A percentile compares a stretch with the other conserved stretches of the same genome.
Conservation (phyloP, 2,113 vertebrate genomes). For the Petromus typicus region DNA sequence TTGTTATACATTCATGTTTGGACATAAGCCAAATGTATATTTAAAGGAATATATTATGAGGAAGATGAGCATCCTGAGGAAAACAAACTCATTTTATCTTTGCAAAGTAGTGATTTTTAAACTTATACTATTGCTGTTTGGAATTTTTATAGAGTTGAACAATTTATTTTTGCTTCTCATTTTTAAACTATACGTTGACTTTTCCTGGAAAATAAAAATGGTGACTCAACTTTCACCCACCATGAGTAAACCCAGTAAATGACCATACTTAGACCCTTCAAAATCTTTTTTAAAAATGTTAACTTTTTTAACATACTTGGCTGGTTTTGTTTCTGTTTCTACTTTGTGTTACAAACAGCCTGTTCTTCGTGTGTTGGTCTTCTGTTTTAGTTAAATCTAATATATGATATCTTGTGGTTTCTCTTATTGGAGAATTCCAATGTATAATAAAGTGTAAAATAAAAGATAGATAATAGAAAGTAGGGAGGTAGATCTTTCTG, state of each 20-base stretch:
- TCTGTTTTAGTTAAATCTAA: constrained; percentile 10
- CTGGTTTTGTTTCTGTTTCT: background rate
- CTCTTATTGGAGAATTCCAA: background rate
- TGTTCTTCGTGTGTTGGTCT: background rate
- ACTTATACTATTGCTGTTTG: constrained; percentile 7
- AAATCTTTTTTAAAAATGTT: background rate
- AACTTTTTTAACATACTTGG: background rate
- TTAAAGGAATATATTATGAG: constrained; percentile 19
- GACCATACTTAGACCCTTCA: background rate
- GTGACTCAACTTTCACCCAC: background rate
- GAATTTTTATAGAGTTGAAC: background rate
- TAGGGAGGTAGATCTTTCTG: background rate
- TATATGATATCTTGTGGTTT: background rate
- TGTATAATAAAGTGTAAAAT: background rate
- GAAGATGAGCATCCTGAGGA: background rate
- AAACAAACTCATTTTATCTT: constrained; percentile 14
- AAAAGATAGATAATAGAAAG: background rate
- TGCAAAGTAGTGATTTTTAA: constrained; percentile 28
- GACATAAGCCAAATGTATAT: background rate
- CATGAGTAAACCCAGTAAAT: background rate
- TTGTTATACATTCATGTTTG: background rate
- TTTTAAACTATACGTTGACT: background rate
- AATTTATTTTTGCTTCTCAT: constrained; percentile 24
- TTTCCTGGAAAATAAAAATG: constrained; percentile 39
- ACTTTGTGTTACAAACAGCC: background rate